Conservation (phyloP, 2,113 vertebrate species). For the Sphaerodactylus townsendi region DNA sequence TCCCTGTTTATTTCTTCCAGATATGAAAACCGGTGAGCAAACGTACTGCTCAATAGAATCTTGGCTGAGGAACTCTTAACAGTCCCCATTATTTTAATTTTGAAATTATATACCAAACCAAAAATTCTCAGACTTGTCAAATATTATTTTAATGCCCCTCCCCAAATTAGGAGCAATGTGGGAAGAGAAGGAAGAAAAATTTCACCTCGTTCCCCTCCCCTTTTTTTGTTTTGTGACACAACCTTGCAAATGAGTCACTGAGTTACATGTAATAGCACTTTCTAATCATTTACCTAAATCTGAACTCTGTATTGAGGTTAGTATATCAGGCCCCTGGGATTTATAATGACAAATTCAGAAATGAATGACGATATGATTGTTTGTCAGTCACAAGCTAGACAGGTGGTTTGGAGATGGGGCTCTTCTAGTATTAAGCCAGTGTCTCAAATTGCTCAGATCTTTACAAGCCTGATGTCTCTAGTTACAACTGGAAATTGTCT, state of each 20-base stretch:
- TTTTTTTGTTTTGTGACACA: not conserved
- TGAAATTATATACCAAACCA: too few relatives aligned
- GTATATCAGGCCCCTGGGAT: conserved; percentile 37
- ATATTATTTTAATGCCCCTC: too few relatives aligned
- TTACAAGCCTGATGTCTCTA: conserved; percentile 54
- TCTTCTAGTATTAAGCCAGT: conserved; percentile 38
- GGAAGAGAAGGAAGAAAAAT: too few relatives aligned
- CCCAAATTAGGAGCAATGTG: too few relatives aligned
- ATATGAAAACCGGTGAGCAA: too few relatives aligned
- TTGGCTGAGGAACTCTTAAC: too few relatives aligned
- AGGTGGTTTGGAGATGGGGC: conserved; percentile 60
- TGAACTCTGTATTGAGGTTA: conserved; percentile 2
- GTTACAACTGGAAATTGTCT: conserved; percentile 61
- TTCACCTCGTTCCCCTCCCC: accelerated
- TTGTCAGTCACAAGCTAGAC: conserved; percentile 64
- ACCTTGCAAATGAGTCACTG: not conserved
- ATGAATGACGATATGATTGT: conserved; percentile 66
- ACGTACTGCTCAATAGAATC: too few relatives aligned
- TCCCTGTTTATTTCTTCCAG: too few relatives aligned
- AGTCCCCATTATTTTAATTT: too few relatives aligned
- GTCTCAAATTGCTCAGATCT: conserved; percentile 32
- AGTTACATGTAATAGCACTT: not conserved
- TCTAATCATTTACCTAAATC: conserved; percentile 24
- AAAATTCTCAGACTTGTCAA: too few relatives aligned
- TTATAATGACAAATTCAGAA: conserved; percentile 45